Percentiles rank a stretch among this genome's conserved stretches.
Evolutionary conservation across 2,888 invertebrate species (phyloP).

Genomic region (Rhopalosiphum nymphaeae): DNA sequence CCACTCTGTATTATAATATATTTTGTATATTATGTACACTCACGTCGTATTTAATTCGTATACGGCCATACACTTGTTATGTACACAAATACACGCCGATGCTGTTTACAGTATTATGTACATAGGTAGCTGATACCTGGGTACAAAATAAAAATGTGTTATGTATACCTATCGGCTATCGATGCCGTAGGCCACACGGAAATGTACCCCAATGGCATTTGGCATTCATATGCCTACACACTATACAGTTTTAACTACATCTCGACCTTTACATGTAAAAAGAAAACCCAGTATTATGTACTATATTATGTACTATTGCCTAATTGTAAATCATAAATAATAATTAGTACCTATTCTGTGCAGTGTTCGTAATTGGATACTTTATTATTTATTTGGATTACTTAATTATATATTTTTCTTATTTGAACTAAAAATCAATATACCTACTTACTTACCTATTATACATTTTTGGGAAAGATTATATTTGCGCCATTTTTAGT

Average conservation of each 20-base stretch:
- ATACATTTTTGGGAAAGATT: no score
- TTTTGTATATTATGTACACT: neutral
- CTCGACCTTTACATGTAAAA: neutral
- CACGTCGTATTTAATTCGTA: neutral
- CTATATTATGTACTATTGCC: no score
- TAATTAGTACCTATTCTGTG: neutral
- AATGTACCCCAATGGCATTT: neutral
- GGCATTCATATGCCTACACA: neutral
- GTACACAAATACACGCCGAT: neutral
- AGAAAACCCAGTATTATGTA: neutral
- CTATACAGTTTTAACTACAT: neutral
- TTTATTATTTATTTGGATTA: neutral
- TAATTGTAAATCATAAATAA: neutral
- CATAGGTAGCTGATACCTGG: neutral
- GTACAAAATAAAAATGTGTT: neutral
- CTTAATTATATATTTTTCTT: neutral
- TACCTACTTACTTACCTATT: neutral
- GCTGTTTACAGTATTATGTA: neutral
- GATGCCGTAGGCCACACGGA: neutral
- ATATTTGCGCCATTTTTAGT: no score
- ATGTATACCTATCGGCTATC: neutral
- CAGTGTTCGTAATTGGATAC: neutral
- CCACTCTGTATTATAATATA: neutral
- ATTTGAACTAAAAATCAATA: neutral
- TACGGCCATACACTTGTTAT: neutral